Evolutionary conservation across 1,140 invertebrate species (phyloP).

Genomic region (Nasonia vitripennis): DNA sequence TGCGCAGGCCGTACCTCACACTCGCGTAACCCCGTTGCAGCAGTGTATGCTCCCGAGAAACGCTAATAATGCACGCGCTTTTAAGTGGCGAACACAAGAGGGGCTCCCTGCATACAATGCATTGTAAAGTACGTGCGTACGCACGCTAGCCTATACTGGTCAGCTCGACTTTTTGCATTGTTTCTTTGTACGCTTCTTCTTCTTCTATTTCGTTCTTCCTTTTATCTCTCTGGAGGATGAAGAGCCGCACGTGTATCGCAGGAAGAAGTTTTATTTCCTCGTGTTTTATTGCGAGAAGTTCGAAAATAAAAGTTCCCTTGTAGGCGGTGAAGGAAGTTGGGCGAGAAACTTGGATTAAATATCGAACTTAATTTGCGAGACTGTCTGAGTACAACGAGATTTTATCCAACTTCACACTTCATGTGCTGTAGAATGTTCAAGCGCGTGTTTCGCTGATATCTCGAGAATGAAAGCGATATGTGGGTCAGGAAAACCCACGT

Average conservation of each 20-base stretch:
- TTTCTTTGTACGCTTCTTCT: not conserved
- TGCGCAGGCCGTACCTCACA: not conserved
- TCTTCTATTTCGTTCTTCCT: not conserved
- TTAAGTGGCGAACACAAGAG: not conserved
- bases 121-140: not conserved
- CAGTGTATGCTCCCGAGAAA: not conserved
- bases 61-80: slow-evolving; percentile 1
- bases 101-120: not conserved
- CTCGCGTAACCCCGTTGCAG: not conserved
- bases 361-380: not conserved
- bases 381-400: no score
- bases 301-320: no score
- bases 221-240: not conserved
- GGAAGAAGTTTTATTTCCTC: no score
- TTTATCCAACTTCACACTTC: no score
- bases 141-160: not conserved
- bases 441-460: not conserved
- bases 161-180: not conserved
- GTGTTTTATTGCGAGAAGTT: no score
- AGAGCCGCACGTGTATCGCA: no score
- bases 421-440: not conserved
- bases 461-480: not conserved
- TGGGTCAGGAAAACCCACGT: not conserved
- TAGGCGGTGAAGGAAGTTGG: no score
- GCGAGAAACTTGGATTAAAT: not conserved